phyloP scores from a whole-genome alignment of 2,888 invertebrate species.

The Periphyllus acericola region DNA sequence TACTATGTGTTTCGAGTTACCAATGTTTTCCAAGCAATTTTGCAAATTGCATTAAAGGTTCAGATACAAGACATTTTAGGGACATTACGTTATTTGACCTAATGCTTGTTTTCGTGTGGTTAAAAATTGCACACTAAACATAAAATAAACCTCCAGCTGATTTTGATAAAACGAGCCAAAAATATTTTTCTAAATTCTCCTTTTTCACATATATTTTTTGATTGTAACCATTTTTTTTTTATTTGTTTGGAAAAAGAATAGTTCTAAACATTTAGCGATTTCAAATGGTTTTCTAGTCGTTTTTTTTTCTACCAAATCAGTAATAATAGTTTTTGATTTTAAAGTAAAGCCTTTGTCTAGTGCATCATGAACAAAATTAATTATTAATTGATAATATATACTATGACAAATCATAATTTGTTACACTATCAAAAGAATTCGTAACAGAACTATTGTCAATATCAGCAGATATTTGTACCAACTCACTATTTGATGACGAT shows the following conservation, averaged over 20 bases:
- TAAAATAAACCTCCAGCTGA: constrained; percentile 17
- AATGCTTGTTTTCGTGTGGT: constrained; percentile 50
- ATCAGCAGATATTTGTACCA: too few species aligned
- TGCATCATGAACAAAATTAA: too few species aligned
- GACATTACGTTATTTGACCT: constrained; percentile 61
- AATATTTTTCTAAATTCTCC: constrained; percentile 4
- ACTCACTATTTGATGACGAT: too few species aligned
- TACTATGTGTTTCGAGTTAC: constrained; percentile 61
- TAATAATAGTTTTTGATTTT: too few species aligned
- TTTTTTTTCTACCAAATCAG: too few species aligned
- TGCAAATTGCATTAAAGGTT: constrained; percentile 63
- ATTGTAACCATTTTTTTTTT: constrained; percentile 17
- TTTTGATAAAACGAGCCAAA: constrained; percentile 17
- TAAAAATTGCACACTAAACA: constrained; percentile 62
- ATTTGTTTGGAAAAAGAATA: constrained; percentile 32
- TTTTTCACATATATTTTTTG: constrained; percentile 8
- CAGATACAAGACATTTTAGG: constrained; percentile 20
- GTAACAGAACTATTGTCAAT: too few species aligned
- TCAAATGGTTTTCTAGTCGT: constrained; percentile 17
- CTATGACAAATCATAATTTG: too few species aligned
- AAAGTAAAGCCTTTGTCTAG: too few species aligned
- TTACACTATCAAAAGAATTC: too few species aligned
- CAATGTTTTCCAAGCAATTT: constrained; percentile 64
- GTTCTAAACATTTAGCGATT: background rate
- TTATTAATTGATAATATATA: too few species aligned